These are phyloP conservation scores for Plectropomus leopardus DNA, from an alignment of 2,113 vertebrate genomes.

Conservation along the genomic window DNA sequence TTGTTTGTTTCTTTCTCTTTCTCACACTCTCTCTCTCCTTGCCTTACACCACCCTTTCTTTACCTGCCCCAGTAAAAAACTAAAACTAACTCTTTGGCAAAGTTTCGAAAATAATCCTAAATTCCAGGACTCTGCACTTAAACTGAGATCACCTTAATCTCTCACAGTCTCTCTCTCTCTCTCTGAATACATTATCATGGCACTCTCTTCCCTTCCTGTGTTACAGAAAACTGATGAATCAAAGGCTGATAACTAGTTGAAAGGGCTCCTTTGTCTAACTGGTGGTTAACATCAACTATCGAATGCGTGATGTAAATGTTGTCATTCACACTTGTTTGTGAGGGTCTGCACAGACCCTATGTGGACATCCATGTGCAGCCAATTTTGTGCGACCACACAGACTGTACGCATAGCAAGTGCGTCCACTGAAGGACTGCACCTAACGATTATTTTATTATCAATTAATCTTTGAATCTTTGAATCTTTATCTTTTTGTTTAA, in stretches of 20 bases:
- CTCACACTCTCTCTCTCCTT: neutral
- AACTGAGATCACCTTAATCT: neutral
- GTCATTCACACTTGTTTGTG: too few species aligned
- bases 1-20: neutral
- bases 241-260: neutral
- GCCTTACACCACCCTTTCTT: neutral
- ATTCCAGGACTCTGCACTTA: conserved; percentile 20
- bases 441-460: too few species aligned
- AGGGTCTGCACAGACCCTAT: too few species aligned
- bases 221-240: conserved; percentile 19
- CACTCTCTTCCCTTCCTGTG: neutral
- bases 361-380: too few species aligned
- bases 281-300: too few species aligned
- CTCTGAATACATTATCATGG: neutral
- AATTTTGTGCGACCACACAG: too few species aligned
- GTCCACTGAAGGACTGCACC: too few species aligned
- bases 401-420: too few species aligned
- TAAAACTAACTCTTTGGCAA: conserved; percentile 55
- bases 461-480: too few species aligned
- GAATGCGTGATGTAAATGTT: too few species aligned
- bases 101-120: conserved; percentile 11
- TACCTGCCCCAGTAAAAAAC: conserved; percentile 22
- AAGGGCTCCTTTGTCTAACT: too few species aligned
- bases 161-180: neutral
- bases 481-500: too few species aligned